Evolutionary conservation across 2,113 vertebrate genomes (phyloP).

Genomic region (Oncorhynchus gorbuscha): DNA sequence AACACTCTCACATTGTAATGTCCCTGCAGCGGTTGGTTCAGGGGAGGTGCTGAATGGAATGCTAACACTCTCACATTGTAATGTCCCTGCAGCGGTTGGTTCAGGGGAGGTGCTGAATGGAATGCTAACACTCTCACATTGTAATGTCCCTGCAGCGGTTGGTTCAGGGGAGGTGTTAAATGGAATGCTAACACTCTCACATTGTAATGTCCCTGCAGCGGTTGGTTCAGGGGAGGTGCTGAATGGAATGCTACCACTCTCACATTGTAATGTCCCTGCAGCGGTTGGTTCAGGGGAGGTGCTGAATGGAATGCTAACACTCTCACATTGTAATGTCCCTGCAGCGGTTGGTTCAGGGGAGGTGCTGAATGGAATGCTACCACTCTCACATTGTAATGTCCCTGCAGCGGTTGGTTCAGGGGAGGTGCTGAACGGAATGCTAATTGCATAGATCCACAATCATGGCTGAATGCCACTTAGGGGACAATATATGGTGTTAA

Average conservation of each 20-base stretch:
- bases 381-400: constrained; percentile 50
- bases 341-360: constrained; percentile 57
- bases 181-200: constrained; percentile 66
- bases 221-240: constrained; percentile 58
- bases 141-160: constrained; percentile 50
- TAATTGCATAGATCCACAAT: constrained; percentile 58
- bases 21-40: constrained; percentile 58
- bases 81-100: constrained; percentile 54
- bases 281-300: constrained; percentile 58
- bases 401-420: constrained; percentile 58
- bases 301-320: constrained; percentile 68
- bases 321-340: constrained; percentile 52
- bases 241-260: constrained; percentile 67
- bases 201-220: constrained; percentile 50
- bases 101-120: constrained; percentile 62
- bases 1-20: constrained; percentile 57
- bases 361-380: constrained; percentile 45
- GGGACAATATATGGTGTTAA: constrained; percentile 42
- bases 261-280: constrained; percentile 52
- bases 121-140: constrained; percentile 66
- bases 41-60: constrained; percentile 64
- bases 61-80: constrained; percentile 60
- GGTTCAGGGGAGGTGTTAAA: constrained; percentile 62
- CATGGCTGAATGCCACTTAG: constrained; percentile 53
- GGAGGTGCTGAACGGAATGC: constrained; percentile 69